Percentiles rank a stretch among this genome's conserved stretches.
phyloP scores from a whole-genome alignment of 2,797 vertebrate genomes.

The Champsocephalus gunnari region DNA sequence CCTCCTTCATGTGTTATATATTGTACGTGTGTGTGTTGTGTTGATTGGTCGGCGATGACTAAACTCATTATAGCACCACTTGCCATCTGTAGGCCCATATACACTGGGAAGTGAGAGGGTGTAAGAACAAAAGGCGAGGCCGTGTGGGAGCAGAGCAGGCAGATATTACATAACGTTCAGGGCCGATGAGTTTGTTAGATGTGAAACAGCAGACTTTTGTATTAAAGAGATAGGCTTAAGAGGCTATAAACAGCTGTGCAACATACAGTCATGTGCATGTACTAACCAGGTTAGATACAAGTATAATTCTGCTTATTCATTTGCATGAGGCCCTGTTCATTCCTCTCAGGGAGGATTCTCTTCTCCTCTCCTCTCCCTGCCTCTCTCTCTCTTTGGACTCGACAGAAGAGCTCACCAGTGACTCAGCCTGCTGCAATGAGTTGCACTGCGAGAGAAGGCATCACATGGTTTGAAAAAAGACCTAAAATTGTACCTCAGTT shows the following conservation, averaged over 20 bases:
- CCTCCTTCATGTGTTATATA: constrained; percentile 17
- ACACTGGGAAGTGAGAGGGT: constrained; percentile 57
- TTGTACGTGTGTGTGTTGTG: constrained; percentile 13
- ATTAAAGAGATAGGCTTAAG: constrained; percentile 13
- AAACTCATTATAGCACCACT: constrained; percentile 64
- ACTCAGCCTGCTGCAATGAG: constrained; percentile 61
- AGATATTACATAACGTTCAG: constrained; percentile 61
- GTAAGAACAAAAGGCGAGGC: constrained; percentile 50
- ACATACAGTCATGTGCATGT: background rate
- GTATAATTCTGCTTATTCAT: constrained; percentile 39
- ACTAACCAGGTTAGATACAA: constrained; percentile 39
- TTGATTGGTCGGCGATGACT: constrained; percentile 35
- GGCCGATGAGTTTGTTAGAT: constrained; percentile 39
- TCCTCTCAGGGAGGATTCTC: constrained; percentile 54
- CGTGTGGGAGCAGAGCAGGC: constrained; percentile 59
- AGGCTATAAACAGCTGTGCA: constrained; percentile 9
- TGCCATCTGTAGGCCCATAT: constrained; percentile 67
- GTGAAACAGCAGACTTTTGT: constrained; percentile 27
- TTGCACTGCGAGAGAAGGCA: constrained; percentile 39
- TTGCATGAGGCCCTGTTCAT: constrained; percentile 32
- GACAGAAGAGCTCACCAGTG: constrained; percentile 61
- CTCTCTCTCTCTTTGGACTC: constrained; percentile 39
- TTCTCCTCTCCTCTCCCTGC: constrained; percentile 35
- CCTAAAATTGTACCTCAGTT: constrained; percentile 13
- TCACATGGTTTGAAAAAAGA: constrained; percentile 22